Conservation (phyloP, 2,113 vertebrate genomes). For the Pardalotus punctatus region DNA sequence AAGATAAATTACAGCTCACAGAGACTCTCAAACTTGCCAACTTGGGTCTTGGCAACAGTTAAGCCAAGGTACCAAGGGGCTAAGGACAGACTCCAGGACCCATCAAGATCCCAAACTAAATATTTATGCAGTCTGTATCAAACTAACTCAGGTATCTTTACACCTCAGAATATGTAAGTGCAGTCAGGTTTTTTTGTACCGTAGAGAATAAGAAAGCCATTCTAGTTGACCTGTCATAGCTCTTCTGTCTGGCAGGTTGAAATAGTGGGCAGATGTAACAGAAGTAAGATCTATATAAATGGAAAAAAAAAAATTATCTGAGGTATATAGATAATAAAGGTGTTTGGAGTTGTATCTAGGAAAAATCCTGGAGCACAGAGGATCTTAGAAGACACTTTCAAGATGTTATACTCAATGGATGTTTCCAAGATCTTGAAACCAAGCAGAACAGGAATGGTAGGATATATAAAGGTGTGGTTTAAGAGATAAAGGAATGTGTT, state of each 20-base stretch:
- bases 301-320: background rate
- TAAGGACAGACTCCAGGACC: fast-evolving
- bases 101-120: background rate
- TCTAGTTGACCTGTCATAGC: background rate
- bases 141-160: background rate
- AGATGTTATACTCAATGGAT: background rate
- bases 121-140: background rate
- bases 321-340: background rate
- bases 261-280: background rate
- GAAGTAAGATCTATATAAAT: background rate
- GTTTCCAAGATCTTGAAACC: background rate
- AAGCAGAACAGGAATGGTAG: background rate
- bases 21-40: background rate
- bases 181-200: background rate
- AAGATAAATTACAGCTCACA: background rate
- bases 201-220: background rate
- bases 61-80: background rate
- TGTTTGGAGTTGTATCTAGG: background rate
- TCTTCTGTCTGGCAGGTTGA: background rate
- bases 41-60: background rate
- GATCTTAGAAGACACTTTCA: background rate
- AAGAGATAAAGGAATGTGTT: background rate
- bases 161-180: background rate
- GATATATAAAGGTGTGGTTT: background rate
- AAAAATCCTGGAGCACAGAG: background rate